Base-by-base conservation (phyloP, 1,140 invertebrate species). In the Caligus rogercresseyi region DNA sequence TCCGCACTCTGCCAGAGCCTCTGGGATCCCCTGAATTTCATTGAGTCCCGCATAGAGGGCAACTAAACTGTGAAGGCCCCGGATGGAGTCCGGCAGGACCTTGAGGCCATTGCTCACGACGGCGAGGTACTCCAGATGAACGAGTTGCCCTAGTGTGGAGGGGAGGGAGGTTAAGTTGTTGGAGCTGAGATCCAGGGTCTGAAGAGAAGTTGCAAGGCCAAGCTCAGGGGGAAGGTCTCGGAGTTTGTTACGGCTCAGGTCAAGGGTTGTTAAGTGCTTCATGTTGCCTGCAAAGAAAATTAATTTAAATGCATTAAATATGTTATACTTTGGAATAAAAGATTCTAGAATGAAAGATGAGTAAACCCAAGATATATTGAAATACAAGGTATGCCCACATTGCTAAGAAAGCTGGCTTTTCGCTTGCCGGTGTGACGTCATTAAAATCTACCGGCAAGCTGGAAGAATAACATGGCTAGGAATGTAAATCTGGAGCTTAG, bases 201-300 rank as follows among this genome's bases (percentile, higher is more conserved):
- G 11, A 54, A 54, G 53, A 13, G n/a, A 24, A 31, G 21, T 3
- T 1, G 21, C 1, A 20, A 1, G 4, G 18, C 57, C 57, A 25
- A 60, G 25, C 3, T 25, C 23, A 3, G 24, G 23, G 4, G 57
- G 57, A 2, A 60, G 23, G 13, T 43, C 57, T 25, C 15, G 23
- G 1, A 60, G 26, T 18, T 19, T 16, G 26, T 60, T 60, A 20
- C 3, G 24, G n/a, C 57, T 60, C 18, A 60, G 18, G 21, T 60
- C 57, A 31, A 60, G 57, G 1, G 57, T 60, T 11, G 18, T 16
- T 16, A 60, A 31, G 18, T 21, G 16, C 4, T 13, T 60, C 26
- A 60, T 26, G 18, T 60, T 2, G 13, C 57, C 57, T 16, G 51
- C 43, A 43, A 18, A 16, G n/a, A 7, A 43, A 11, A 11, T 11